Evolutionary conservation across 1,140 invertebrate genomes (phyloP).

Genomic region (Chrysomallon squamiferum): DNA sequence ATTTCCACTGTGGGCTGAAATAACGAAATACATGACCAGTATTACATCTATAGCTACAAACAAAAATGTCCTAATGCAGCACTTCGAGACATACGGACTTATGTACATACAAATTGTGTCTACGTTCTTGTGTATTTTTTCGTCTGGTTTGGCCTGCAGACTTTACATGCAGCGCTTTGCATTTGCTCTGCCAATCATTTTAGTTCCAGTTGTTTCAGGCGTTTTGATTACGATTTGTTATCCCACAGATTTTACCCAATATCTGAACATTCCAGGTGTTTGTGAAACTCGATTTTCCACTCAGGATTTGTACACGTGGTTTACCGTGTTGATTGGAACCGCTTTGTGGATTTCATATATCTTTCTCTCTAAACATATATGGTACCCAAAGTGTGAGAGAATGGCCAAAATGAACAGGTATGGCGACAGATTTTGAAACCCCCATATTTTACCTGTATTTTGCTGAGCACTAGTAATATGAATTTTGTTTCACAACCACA

Average conservation of each 20-base stretch:
- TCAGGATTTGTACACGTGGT: neutral
- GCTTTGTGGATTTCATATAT: conserved; percentile 86
- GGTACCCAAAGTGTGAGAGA: conserved; percentile 30
- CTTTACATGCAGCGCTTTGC: conserved; percentile 31
- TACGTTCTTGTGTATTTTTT: conserved; percentile 19
- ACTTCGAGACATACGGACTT: conserved; percentile 8
- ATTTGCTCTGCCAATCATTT: conserved; percentile 30
- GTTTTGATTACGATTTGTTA: conserved; percentile 10
- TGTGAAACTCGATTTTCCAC: conserved; percentile 2
- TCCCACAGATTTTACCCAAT: neutral
- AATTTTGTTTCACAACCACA: no score
- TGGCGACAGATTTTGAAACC: no score
- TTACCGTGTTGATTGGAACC: conserved; percentile 56
- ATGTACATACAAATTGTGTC: conserved; percentile 19
- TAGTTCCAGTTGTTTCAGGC: conserved; percentile 21
- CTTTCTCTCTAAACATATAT: conserved; percentile 24
- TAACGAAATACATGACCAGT: no score
- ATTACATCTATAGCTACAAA: no score
- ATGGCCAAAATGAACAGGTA: conserved; percentile 34
- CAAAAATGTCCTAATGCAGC: neutral
- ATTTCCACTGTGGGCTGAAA: no score
- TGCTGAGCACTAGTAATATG: no score
- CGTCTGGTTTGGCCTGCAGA: conserved; percentile 33
- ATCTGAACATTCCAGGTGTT: neutral
- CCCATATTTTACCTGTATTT: no score